Conservation (phyloP, 2,113 vertebrate genomes). For the Pachyramphus minor region DNA sequence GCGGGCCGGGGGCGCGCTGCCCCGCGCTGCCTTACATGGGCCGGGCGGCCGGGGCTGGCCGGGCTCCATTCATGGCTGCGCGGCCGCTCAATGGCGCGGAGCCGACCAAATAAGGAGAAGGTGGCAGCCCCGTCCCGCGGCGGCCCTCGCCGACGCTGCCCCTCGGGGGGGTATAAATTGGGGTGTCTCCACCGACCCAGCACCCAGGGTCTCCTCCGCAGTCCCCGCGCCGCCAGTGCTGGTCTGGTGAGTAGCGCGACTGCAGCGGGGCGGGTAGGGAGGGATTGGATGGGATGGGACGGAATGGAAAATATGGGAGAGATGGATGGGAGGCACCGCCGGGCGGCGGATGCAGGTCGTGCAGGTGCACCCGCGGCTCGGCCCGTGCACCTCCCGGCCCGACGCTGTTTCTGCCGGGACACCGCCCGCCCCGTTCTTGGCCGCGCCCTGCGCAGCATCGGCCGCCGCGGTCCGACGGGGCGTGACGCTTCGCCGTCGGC, state of each 20-base stretch:
- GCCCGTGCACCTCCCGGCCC: not conserved
- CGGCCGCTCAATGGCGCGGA: conserved; percentile 72
- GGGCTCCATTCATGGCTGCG: conserved; percentile 86
- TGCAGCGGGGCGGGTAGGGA: not conserved
- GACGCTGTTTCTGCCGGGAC: not conserved
- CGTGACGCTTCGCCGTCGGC: not conserved
- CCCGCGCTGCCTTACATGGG: conserved; percentile 81
- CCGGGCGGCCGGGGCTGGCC: conserved; percentile 51
- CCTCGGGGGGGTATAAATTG: conserved; percentile 69
- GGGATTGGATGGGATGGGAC: fast-evolving
- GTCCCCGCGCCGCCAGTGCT: conserved; percentile 29
- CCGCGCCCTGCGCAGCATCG: not conserved
- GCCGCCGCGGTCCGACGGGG: not conserved
- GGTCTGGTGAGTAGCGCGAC: conserved; percentile 74
- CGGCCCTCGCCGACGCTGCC: not conserved
- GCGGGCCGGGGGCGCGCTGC: conserved; percentile 28
- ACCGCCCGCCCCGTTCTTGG: not conserved
- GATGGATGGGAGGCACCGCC: not conserved
- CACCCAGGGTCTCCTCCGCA: conserved; percentile 64
- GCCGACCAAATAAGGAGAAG: conserved; percentile 87
- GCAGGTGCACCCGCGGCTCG: not conserved
- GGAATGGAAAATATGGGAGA: not conserved
- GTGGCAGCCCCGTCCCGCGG: conserved; percentile 63
- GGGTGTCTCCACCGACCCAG: conserved; percentile 32
- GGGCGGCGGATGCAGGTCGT: too few relatives aligned